Base-by-base conservation (phyloP, 2,113 vertebrate species). In the Melanotaenia duboulayi region DNA sequence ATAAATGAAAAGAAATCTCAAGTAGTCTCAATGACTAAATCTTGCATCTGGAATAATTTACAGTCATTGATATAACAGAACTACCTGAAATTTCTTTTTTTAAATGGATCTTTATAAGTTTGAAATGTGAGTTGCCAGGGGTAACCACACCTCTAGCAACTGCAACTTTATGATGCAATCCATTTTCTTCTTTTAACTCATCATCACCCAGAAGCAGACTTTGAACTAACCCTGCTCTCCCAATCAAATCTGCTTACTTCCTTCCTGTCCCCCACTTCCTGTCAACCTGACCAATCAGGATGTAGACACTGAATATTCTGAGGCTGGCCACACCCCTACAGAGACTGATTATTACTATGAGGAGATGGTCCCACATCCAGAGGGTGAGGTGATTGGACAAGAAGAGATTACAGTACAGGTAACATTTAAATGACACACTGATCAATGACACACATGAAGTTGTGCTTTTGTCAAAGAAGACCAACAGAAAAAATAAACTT, bases 281-380 rank as follows among this genome's bases (percentile, higher is more conserved):
- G 77, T 87, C 87, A 59, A 81, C 80, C 83, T 87, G 85, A 91
- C 88, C 92, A 89, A 93, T 94, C 90, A 95, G 93, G 93, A 95
- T 80, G 83, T 94, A 93, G 90, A 93, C 76, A 90, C 92, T 90
- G 90, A 91, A 78, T 85, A 90, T 86, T 86, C 90, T 80, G 93
- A 94, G 87, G 87, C 91, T 93, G 94, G 89, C 87, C 90, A 89
- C 93, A 91, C 91, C 92, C 80, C 92, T 89, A 89, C 92, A 89
- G 93, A 94, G 90, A 87, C 84, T 70, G 91, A 94, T 87, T 93
- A 94, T 94, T 94, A 84, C 92, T 92, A 92, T 91, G 94, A 93
- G 84, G 92, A 91, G 87, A 84, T 83, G 67, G 73, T 74, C 25
- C 85, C 83, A 65, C 50, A 87, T 68, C 83, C 91, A 79, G 92